These are phyloP conservation scores for Acanthisitta chloris DNA, from an alignment of 2,113 vertebrate genomes.

Conservation along the genomic window DNA sequence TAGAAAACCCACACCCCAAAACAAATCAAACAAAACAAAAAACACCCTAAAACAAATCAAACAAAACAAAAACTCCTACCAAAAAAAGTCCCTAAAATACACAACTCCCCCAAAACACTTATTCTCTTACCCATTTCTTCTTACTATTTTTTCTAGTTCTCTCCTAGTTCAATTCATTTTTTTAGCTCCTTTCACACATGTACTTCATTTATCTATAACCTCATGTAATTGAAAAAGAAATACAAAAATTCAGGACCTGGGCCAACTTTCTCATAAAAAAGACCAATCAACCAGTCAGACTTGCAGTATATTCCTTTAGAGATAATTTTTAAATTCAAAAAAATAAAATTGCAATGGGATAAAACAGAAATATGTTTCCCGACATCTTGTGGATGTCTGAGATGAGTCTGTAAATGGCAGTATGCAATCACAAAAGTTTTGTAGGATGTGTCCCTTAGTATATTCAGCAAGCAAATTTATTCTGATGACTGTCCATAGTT, in stretches of 20 bases:
- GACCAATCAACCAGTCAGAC: accelerated
- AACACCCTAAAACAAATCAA: neutral
- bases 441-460: neutral
- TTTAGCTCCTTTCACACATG: neutral
- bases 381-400: neutral
- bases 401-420: neutral
- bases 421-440: neutral
- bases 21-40: neutral
- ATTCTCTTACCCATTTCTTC: neutral
- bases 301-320: neutral
- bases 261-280: neutral
- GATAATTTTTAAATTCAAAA: neutral
- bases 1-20: too few relatives aligned
- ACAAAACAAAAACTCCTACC: neutral
- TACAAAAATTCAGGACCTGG: neutral
- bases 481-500: neutral
- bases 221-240: neutral
- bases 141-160: neutral
- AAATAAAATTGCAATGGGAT: neutral
- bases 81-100: too few relatives aligned
- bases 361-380: neutral
- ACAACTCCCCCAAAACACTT: neutral
- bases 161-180: neutral
- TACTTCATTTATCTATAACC: neutral
- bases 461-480: neutral